These are phyloP conservation scores for Connochaetes taurinus DNA, from an alignment of 2,113 vertebrate genomes.

Conservation along the genomic window DNA sequence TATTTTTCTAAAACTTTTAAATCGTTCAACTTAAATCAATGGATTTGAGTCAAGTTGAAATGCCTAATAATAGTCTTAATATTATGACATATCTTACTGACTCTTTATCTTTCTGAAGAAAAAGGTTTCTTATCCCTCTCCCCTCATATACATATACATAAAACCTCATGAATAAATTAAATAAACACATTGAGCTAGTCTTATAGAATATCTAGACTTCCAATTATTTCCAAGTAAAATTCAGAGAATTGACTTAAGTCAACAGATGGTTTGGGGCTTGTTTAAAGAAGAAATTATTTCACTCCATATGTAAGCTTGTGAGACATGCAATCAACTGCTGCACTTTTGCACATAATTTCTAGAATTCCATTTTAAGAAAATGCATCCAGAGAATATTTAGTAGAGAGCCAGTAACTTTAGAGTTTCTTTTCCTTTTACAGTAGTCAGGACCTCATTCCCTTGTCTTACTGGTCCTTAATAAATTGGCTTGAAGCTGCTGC, in stretches of 20 bases:
- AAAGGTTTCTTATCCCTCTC: neutral
- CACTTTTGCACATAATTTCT: slow-evolving; percentile 44
- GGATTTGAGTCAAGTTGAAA: neutral
- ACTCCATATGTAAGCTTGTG: slow-evolving; percentile 34
- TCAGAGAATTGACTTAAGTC: slow-evolving; percentile 15
- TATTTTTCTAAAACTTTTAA: neutral
- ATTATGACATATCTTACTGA: neutral
- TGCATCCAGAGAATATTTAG: neutral
- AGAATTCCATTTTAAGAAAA: slow-evolving; percentile 46
- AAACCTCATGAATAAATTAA: neutral
- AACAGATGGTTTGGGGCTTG: slow-evolving; percentile 55
- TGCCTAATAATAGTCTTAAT: neutral
- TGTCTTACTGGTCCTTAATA: slow-evolving; percentile 4
- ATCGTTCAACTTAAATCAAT: neutral
- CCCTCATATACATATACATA: neutral
- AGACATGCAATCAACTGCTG: slow-evolving; percentile 39
- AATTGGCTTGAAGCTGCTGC: neutral
- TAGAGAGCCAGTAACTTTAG: neutral
- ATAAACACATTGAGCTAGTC: neutral
- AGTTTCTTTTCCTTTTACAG: neutral
- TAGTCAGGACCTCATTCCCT: neutral
- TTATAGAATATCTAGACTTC: slow-evolving; percentile 28
- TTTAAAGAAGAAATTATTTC: slow-evolving; percentile 55
- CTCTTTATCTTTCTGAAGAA: neutral
- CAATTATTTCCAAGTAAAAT: slow-evolving; percentile 39